Evolutionary conservation across 2,797 vertebrate species (phyloP).

Genomic region (Heterohyrax brucei): DNA sequence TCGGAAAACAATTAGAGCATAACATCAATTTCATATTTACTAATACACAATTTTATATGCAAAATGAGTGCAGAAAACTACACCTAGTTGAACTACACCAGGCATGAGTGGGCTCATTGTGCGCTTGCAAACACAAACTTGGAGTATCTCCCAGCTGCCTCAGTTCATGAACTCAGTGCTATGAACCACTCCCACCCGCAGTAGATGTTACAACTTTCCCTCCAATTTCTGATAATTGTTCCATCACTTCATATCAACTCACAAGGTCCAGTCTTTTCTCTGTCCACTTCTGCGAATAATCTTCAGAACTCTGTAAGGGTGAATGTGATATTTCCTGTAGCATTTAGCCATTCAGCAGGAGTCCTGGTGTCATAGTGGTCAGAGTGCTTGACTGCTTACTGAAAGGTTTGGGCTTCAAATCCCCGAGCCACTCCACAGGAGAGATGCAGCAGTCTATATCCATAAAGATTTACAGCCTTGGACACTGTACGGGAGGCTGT

Average conservation of each 20-base stretch:
- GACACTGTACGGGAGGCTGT: no score
- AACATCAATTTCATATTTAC: not conserved
- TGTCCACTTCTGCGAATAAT: not conserved
- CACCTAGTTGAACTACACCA: not conserved
- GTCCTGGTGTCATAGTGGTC: no score
- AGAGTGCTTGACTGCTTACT: no score
- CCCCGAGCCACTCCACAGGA: no score
- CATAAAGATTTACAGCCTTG: no score
- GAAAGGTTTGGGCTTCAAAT: no score
- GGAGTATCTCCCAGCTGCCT: not conserved
- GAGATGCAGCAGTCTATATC: no score
- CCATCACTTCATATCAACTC: not conserved
- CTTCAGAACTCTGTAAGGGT: not conserved
- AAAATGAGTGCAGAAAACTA: not conserved
- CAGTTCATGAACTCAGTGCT: not conserved
- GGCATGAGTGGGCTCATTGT: not conserved
- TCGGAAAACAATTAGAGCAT: not conserved
- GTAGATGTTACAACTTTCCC: not conserved
- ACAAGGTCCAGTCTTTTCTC: not conserved
- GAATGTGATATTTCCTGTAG: not conserved
- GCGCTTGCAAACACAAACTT: not conserved
- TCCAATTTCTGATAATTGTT: not conserved
- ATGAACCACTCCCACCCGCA: no score
- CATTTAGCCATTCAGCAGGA: not conserved
- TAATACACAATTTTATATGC: not conserved